Percentiles rank a stretch among this genome's conserved stretches.
Conservation (phyloP, 2,113 vertebrate species). For the Aptenodytes forsteri region DNA sequence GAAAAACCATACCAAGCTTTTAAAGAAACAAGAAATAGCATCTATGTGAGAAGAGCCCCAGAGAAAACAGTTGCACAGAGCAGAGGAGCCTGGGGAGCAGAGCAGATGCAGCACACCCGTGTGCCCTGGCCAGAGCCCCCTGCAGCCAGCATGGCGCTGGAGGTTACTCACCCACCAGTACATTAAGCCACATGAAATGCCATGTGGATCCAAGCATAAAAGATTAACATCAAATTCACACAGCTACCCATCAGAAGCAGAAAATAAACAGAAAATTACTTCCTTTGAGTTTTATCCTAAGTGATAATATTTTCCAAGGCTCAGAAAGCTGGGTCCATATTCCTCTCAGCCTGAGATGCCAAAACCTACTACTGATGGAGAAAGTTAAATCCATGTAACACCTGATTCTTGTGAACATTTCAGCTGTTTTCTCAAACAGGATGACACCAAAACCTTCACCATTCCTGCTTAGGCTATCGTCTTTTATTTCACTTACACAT, state of each 20-base stretch:
- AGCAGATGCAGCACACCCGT: fast-evolving
- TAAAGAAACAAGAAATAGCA: not conserved
- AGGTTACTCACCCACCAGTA: not conserved
- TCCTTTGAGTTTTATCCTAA: not conserved
- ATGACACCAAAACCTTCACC: not conserved
- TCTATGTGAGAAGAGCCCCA: not conserved
- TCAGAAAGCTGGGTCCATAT: fast-evolving
- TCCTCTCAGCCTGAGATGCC: not conserved
- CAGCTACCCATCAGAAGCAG: not conserved
- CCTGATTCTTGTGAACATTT: not conserved
- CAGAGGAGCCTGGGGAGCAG: not conserved
- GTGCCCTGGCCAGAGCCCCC: not conserved
- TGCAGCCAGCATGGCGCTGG: fast-evolving
- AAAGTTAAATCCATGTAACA: not conserved
- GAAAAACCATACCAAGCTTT: not conserved
- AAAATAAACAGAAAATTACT: not conserved
- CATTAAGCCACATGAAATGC: not conserved
- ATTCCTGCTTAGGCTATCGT: not conserved
- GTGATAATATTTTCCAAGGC: not conserved
- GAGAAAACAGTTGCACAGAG: too few species aligned
- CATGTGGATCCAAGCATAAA: not conserved
- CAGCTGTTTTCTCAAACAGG: not conserved
- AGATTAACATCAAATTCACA: not conserved
- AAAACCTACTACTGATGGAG: not conserved
- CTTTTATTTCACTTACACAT: not conserved